Conservation (phyloP, 2,888 invertebrate genomes). For the Agrilus mali region DNA sequence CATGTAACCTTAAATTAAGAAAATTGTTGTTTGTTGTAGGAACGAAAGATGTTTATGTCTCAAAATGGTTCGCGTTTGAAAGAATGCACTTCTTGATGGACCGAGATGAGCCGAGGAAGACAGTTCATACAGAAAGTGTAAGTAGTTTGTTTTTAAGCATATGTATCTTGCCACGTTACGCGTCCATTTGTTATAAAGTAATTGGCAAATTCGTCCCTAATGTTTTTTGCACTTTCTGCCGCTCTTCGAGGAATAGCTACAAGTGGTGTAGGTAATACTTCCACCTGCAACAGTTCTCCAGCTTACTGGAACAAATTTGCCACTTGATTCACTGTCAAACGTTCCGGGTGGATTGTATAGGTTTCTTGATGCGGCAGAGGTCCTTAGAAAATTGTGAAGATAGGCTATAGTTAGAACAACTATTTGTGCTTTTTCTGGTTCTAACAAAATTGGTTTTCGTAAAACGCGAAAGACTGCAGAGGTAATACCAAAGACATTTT, state of each 20-base stretch:
- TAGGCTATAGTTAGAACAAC: constrained; percentile 12
- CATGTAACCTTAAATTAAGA: neutral
- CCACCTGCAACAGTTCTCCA: too few relatives aligned
- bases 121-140: neutral
- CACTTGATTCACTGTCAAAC: constrained; percentile 11
- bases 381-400: constrained; percentile 16
- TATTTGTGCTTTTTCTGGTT: constrained; percentile 13
- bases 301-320: neutral
- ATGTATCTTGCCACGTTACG: neutral
- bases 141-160: constrained; percentile 3
- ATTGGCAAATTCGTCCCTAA: constrained; percentile 6
- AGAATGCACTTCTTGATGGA: neutral
- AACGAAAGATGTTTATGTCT: neutral
- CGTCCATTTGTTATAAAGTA: constrained; percentile 4
- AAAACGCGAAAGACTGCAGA: constrained; percentile 11
- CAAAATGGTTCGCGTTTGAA: neutral
- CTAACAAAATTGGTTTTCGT: constrained; percentile 15
- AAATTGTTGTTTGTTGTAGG: neutral
- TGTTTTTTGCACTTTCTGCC: constrained; percentile 1
- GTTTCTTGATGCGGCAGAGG: constrained; percentile 6
- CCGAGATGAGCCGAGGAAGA: neutral
- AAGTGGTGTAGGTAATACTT: too few relatives aligned
- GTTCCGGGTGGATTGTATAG: constrained; percentile 12
- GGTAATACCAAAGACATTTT: constrained; percentile 14
- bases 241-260: too few relatives aligned